Evolutionary conservation across 2,797 vertebrate species (phyloP), one percentile per base, ranked within the genome.

Genomic region (Brachyrhaphis roseni): DNA sequence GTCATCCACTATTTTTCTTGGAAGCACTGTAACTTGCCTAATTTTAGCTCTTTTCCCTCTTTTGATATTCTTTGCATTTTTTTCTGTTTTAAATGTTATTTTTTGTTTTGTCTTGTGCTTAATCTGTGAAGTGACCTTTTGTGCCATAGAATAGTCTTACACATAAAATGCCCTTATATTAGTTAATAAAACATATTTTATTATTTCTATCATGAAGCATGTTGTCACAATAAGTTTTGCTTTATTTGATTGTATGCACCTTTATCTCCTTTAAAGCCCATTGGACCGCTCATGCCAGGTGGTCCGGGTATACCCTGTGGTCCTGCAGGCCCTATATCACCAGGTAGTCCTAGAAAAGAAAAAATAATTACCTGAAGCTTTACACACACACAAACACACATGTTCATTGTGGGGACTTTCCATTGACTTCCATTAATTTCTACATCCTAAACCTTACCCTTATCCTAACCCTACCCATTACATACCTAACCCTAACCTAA

Each of bases 281-380:
- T 78, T 11, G 85, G 80, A 76, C 96, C 96, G 78, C 82, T 87
- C 15, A 86, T 5, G 57, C 96, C 96, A 10, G 86, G 76, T 71
- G 77, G 51, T 92, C 97, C 98, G 0, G 92, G 93, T 86, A 90
- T 87, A 73, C 97, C 98, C 83, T 93, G 91, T 68, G 89, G 86
- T 80, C 98, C 98, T 47, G 88, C 80, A 20, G 95, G 93, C 45
- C 97, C 98, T 73, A 91, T 93, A 15, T 96, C 96, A 83, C 98
- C 98, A 76, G 94, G 95, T 71, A 92, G 81, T 76, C 98, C 98
- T 98, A 51, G 2, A 95, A 70, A 55, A 82, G 5, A 6, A 66
- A 72, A 84, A 46, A 70, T 1, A 51, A 45, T 13, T 5, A 20
- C 73, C 2, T 75, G n/a, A 75, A 76, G 77, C 1, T 55, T 78